Evolutionary conservation across 2,797 vertebrate species (phyloP).

Genomic region (Kryptolebias ocellatus): DNA sequence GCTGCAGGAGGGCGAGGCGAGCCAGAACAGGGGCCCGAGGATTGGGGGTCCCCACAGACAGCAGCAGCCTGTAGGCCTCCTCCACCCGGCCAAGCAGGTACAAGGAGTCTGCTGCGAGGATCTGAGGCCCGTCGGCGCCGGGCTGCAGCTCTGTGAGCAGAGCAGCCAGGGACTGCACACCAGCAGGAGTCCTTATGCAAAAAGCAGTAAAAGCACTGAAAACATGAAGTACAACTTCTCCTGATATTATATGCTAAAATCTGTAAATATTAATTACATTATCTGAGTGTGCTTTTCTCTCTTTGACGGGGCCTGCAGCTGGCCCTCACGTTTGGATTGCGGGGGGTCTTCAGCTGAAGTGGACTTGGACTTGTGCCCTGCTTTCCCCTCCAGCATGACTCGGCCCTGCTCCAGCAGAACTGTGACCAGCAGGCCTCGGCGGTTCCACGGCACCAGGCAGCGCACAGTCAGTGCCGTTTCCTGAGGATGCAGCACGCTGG

Average conservation of each 20-base stretch:
- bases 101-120: conserved; percentile 91
- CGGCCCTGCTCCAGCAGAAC: conserved; percentile 91
- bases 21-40: conserved; percentile 84
- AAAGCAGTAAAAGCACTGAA: background rate
- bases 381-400: conserved; percentile 83
- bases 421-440: conserved; percentile 87
- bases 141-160: conserved; percentile 89
- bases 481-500: conserved; percentile 86
- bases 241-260: conserved; percentile 1
- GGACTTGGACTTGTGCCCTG: conserved; percentile 30
- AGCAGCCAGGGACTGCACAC: conserved; percentile 87
- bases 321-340: conserved; percentile 27
- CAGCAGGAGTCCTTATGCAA: conserved; percentile 81
- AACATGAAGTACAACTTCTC: background rate
- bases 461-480: conserved; percentile 88
- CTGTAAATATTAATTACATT: background rate
- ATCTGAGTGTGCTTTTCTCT: conserved; percentile 43
- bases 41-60: conserved; percentile 78
- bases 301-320: conserved; percentile 37
- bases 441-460: conserved; percentile 94
- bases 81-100: conserved; percentile 87
- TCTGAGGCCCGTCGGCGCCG: conserved; percentile 75
- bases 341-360: conserved; percentile 35
- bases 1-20: conserved; percentile 89
- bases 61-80: conserved; percentile 88